These are phyloP conservation scores for Stegodyphus mimosarum DNA, from an alignment of 1,140 invertebrate genomes.

Conservation along the genomic window DNA sequence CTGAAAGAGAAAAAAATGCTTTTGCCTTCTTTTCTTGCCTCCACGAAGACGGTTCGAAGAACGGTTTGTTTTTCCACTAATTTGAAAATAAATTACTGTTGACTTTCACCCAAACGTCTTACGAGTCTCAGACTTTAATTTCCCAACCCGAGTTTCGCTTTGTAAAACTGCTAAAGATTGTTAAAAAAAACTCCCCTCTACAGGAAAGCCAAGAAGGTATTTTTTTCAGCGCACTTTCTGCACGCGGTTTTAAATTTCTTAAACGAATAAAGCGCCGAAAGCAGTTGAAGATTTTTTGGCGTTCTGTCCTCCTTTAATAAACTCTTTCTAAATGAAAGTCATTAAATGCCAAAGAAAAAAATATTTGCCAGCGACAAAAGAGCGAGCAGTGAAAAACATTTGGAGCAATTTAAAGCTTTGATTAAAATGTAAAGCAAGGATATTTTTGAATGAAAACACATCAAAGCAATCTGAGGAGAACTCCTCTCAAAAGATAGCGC, in stretches of 20 bases:
- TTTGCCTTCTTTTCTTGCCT: neutral
- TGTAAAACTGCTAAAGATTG: neutral
- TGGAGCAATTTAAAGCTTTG: slow-evolving; percentile 47
- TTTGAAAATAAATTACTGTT: slow-evolving; percentile 57
- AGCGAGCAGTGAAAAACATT: slow-evolving; percentile 16
- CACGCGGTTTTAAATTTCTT: slow-evolving; percentile 44
- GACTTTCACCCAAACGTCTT: slow-evolving; percentile 35
- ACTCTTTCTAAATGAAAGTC: slow-evolving; percentile 42
- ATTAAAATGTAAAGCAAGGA: slow-evolving; percentile 46
- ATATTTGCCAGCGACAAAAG: slow-evolving; percentile 32
- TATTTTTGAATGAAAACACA: slow-evolving; percentile 43
- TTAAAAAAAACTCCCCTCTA: slow-evolving; percentile 5
- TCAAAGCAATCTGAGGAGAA: slow-evolving; percentile 8
- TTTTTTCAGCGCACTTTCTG: slow-evolving; percentile 1
- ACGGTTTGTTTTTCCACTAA: slow-evolving; percentile 47
- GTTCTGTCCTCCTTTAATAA: slow-evolving; percentile 26
- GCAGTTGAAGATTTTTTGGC: slow-evolving; percentile 28
- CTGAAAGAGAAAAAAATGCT: no score
- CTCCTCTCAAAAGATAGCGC: slow-evolving; percentile 14
- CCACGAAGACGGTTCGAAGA: slow-evolving; percentile 16
- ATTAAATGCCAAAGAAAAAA: slow-evolving; percentile 19
- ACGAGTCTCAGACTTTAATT: slow-evolving; percentile 36
- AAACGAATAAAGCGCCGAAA: slow-evolving; percentile 47
- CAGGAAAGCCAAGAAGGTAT: neutral
- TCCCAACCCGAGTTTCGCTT: slow-evolving; percentile 24